Evolutionary conservation across 37 sponge, comb jelly and placozoan species (phyloP).

Genomic region (Theonella swinhoei): DNA sequence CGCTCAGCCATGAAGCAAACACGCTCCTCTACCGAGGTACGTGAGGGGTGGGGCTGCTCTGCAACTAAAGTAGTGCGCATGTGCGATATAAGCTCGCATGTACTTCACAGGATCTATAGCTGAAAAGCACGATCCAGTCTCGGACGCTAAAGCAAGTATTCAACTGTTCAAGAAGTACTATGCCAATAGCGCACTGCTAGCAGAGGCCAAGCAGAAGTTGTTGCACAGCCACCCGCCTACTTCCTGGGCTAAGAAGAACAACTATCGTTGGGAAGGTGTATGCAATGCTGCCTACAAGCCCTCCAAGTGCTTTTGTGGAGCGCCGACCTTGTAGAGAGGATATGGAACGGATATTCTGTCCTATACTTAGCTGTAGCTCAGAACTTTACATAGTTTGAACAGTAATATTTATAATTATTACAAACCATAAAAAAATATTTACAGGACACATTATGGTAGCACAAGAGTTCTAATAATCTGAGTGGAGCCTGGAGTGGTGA

Average conservation of each 20-base stretch:
- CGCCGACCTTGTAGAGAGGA: no score
- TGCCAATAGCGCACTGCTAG: constrained; percentile 1
- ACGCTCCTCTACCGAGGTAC: constrained; percentile 30
- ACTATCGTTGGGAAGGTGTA: constrained; percentile 48
- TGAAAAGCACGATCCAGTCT: constrained; percentile 8
- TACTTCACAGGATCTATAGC: background rate
- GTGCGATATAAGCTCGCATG: no score
- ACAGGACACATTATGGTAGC: background rate
- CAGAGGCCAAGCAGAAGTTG: constrained; percentile 15
- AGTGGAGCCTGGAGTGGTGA: constrained; percentile 6
- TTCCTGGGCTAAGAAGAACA: constrained; percentile 29
- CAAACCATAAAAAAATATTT: no score
- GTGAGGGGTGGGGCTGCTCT: no score
- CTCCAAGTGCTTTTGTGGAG: constrained; percentile 27
- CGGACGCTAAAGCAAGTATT: constrained; percentile 13
- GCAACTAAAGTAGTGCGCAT: no score
- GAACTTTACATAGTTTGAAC: no score
- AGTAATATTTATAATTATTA: no score
- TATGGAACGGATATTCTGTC: background rate
- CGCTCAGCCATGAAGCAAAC: constrained; percentile 52
- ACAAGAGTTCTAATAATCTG: background rate
- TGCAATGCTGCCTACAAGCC: constrained; percentile 54
- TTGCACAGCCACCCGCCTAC: background rate
- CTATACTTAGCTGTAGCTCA: background rate
- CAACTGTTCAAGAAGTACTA: constrained; percentile 30